Percentiles rank a stretch among this genome's conserved stretches.
These are phyloP conservation scores for Thera britannica DNA, from an alignment of 2,888 invertebrate species.

Conservation along the genomic window DNA sequence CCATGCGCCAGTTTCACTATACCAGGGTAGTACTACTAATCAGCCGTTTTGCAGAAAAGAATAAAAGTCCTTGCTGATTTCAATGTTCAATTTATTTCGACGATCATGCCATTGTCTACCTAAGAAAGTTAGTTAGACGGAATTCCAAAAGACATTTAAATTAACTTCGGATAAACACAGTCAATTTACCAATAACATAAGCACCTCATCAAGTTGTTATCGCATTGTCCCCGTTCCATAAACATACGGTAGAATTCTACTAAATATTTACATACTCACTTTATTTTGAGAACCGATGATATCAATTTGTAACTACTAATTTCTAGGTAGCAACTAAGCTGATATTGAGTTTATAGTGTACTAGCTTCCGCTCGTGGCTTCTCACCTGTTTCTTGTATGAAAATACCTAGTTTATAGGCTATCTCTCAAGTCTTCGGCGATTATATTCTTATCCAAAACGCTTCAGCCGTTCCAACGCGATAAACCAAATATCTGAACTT, in stretches of 20 bases:
- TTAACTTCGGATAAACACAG: neutral
- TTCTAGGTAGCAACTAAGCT: conserved; percentile 5
- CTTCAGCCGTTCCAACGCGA: too few species aligned
- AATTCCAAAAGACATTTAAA: conserved; percentile 1
- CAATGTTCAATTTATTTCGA: too few species aligned
- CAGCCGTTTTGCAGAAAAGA: too few species aligned
- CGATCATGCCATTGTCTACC: neutral
- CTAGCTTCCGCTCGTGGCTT: neutral
- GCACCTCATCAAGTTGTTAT: conserved; percentile 19
- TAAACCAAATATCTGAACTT: too few species aligned
- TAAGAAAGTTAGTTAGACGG: neutral
- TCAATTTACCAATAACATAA: conserved; percentile 12
- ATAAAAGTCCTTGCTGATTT: too few species aligned
- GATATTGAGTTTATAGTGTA: too few species aligned
- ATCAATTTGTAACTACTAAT: conserved; percentile 18
- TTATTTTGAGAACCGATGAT: conserved; percentile 15
- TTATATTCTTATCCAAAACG: too few species aligned
- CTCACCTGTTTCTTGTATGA: too few species aligned
- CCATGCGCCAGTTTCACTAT: too few species aligned
- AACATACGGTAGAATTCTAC: conserved; percentile 16
- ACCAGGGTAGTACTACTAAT: too few species aligned
- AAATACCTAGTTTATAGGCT: too few species aligned
- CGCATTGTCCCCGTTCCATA: conserved; percentile 22
- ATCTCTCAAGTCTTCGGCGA: too few species aligned
- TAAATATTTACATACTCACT: conserved; percentile 8